These are phyloP conservation scores for Dicranocentrus wangi DNA, from an alignment of 2,888 invertebrate genomes.

Conservation along the genomic window DNA sequence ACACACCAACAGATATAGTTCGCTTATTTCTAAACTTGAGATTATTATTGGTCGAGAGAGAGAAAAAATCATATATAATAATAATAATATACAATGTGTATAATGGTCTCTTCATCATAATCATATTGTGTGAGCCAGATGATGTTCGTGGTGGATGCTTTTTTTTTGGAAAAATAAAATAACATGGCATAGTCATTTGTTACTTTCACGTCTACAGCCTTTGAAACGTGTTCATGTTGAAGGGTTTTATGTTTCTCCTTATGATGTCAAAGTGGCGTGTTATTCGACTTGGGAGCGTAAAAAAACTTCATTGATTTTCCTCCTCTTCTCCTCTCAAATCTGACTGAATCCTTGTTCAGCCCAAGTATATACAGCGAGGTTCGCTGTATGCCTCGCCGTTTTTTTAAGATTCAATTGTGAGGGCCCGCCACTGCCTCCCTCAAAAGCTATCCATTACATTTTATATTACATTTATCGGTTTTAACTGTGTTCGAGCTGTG, in stretches of 20 bases:
- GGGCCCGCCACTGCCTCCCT: conserved; percentile 49
- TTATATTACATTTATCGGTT: conserved; percentile 64
- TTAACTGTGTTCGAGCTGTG: conserved; percentile 57
- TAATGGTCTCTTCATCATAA: conserved; percentile 42
- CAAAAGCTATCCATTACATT: conserved; percentile 61
- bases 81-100: conserved; percentile 29
- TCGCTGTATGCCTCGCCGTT: background rate
- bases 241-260: conserved; percentile 45
- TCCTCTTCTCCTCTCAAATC: conserved; percentile 2
- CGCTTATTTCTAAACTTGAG: no score
- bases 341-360: background rate
- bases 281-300: background rate
- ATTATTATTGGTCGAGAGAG: no score
- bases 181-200: conserved; percentile 60
- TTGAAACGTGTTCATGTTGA: conserved; percentile 48
- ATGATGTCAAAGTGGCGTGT: conserved; percentile 54
- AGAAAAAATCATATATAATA: conserved; percentile 21
- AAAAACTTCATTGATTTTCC: conserved; percentile 32
- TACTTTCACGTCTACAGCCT: conserved; percentile 46
- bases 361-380: background rate
- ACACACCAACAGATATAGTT: no score
- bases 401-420: background rate
- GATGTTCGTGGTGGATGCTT: conserved; percentile 32
- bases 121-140: conserved; percentile 26
- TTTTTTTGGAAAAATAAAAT: conserved; percentile 27